Percentiles rank a stretch among this genome's conserved stretches.
Conservation (phyloP, 1,140 invertebrate genomes). For the Eriocheir sinensis region DNA sequence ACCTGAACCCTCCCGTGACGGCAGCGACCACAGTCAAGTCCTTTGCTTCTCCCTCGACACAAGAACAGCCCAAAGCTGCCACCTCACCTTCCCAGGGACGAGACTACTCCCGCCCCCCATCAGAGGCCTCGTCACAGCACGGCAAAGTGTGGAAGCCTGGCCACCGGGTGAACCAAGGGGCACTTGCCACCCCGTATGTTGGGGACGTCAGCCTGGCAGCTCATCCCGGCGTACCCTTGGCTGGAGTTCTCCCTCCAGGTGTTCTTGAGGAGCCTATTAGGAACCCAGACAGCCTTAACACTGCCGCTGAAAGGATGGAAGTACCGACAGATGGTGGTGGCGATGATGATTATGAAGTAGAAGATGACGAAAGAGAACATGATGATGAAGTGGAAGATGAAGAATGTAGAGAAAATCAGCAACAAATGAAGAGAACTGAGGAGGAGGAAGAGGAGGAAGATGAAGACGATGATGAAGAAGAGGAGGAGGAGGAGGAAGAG, state of each 20-base stretch:
- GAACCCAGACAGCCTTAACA: background rate
- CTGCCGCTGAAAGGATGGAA: background rate
- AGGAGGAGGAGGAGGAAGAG: conserved; percentile 74
- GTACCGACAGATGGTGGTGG: conserved; percentile 27
- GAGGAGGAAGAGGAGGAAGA: conserved; percentile 53
- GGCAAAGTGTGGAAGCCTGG: conserved; percentile 31
- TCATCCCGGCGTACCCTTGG: conserved; percentile 46
- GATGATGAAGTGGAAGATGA: conserved; percentile 61
- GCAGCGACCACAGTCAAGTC: conserved; percentile 28
- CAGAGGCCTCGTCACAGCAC: background rate
- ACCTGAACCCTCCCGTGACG: conserved; percentile 50
- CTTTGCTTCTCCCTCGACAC: conserved; percentile 51
- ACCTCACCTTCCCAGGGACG: conserved; percentile 37
- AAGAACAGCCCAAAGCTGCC: background rate
- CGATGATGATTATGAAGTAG: conserved; percentile 40
- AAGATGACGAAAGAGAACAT: conserved; percentile 54
- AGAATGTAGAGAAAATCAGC: conserved; percentile 23
- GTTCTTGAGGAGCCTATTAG: conserved; percentile 74
- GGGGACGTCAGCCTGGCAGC: conserved; percentile 38
- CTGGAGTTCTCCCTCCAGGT: conserved; percentile 67
- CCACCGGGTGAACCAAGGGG: conserved; percentile 10
- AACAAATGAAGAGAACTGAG: conserved; percentile 40
- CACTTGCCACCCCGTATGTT: conserved; percentile 43
- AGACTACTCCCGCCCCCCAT: background rate
- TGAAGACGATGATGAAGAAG: conserved; percentile 64